Evolutionary conservation across 2,888 invertebrate species (phyloP).

Genomic region (Thelaira solivaga): DNA sequence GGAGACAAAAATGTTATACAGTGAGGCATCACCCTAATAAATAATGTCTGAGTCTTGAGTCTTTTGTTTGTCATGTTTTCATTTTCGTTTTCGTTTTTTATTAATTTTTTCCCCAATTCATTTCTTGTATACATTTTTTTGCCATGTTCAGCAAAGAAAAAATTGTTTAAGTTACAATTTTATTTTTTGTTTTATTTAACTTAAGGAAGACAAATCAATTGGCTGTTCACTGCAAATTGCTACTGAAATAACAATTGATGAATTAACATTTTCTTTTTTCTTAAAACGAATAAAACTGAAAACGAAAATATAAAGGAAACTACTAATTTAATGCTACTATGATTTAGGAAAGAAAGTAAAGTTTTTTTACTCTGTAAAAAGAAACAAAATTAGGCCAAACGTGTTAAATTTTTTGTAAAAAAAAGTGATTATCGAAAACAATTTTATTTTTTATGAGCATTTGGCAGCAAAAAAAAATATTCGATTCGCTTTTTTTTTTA

Average conservation of each 20-base stretch:
- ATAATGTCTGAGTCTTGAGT: constrained; percentile 38
- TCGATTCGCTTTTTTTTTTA: no score
- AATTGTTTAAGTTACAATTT: constrained; percentile 6
- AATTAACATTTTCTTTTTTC: constrained; percentile 51
- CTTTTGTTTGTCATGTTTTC: not conserved
- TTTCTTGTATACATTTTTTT: constrained; percentile 29
- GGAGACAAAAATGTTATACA: not conserved
- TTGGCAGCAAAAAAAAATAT: no score
- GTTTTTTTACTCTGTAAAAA: no score
- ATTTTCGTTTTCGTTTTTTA: not conserved
- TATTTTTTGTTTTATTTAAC: not conserved
- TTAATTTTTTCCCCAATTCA: not conserved
- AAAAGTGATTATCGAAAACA: constrained; percentile 31
- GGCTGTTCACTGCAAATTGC: constrained; percentile 51
- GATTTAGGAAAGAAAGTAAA: no score
- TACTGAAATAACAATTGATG: constrained; percentile 58
- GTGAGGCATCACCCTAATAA: constrained; percentile 36
- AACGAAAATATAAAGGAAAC: constrained; percentile 1
- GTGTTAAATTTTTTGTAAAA: constrained; percentile 24
- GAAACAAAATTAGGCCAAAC: constrained; percentile 47
- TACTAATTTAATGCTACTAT: no score
- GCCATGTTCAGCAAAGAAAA: not conserved
- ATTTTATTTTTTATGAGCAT: constrained; percentile 18
- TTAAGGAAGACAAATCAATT: constrained; percentile 58
- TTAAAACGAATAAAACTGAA: not conserved